Percentiles rank a stretch among this genome's conserved stretches.
phyloP scores from a whole-genome alignment of 2,113 vertebrate genomes.

The Bucco capensis region DNA sequence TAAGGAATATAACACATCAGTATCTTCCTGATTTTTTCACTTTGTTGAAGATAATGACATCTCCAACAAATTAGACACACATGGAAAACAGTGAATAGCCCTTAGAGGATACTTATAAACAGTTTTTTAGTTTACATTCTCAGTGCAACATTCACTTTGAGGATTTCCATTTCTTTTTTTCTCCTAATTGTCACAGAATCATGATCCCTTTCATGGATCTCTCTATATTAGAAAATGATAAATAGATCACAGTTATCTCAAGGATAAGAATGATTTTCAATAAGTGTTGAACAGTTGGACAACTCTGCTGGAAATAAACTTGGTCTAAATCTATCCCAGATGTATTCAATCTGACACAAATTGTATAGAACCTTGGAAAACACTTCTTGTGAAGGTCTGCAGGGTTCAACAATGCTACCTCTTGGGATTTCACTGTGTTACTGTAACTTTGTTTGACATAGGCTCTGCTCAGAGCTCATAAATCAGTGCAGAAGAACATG shows the following conservation, averaged over 20 bases:
- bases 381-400: neutral
- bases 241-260: conserved; percentile 53
- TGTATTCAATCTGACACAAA: conserved; percentile 47
- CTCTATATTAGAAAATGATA: conserved; percentile 22
- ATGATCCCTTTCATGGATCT: conserved; percentile 1
- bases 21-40: neutral
- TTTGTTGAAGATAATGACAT: neutral
- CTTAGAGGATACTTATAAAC: neutral
- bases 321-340: conserved; percentile 60
- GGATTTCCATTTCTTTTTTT: neutral
- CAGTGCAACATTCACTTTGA: neutral
- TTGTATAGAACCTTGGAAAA: neutral
- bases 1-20: neutral
- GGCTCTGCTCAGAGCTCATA: conserved; percentile 7
- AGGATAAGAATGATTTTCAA: conserved; percentile 43
- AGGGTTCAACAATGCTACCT: conserved; percentile 1
- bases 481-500: conserved; percentile 14
- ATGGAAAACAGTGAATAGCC: neutral
- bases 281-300: conserved; percentile 55
- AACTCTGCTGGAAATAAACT: conserved; percentile 38
- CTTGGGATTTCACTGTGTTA: conserved; percentile 28
- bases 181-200: neutral
- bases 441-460: conserved; percentile 17
- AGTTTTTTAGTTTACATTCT: neutral
- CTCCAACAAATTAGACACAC: neutral